These are phyloP conservation scores for Eucidaris tribuloides DNA, from an alignment of 35 echinoderm and acorn worm genomes.

Conservation along the genomic window DNA sequence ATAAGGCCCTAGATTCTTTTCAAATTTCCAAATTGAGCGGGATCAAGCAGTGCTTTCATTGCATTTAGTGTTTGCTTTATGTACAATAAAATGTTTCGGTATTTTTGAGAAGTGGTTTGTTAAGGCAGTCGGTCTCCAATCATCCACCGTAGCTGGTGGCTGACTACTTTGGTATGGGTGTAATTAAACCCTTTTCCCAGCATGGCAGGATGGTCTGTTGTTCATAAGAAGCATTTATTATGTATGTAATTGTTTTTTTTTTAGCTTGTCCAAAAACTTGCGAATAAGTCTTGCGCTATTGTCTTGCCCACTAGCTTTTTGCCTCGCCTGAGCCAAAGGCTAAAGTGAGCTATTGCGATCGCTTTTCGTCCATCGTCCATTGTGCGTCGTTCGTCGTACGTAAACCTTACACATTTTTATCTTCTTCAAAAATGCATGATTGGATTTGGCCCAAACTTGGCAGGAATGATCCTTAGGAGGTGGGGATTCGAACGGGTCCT, in stretches of 20 bases:
- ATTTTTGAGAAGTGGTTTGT: slow-evolving; percentile 23
- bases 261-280: slow-evolving; percentile 11
- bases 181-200: slow-evolving; percentile 9
- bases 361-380: too few relatives aligned
- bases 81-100: slow-evolving; percentile 31
- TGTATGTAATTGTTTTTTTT: neutral
- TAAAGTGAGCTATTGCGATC: too few relatives aligned
- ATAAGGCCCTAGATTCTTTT: slow-evolving; percentile 6
- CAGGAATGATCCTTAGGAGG: too few relatives aligned
- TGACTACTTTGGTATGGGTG: slow-evolving; percentile 15
- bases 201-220: neutral
- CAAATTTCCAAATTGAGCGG: slow-evolving; percentile 7
- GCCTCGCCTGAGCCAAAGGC: too few relatives aligned
- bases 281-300: neutral
- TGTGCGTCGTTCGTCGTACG: too few relatives aligned
- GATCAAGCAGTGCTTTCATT: neutral
- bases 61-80: neutral
- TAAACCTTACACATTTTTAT: too few relatives aligned
- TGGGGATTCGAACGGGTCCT: too few relatives aligned
- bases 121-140: neutral
- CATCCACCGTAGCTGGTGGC: neutral
- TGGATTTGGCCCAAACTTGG: too few relatives aligned
- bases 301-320: slow-evolving; percentile 16
- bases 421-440: too few relatives aligned
- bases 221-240: slow-evolving; percentile 25